phyloP scores from a whole-genome alignment of 2,888 invertebrate species.

The Acleris emargana region DNA sequence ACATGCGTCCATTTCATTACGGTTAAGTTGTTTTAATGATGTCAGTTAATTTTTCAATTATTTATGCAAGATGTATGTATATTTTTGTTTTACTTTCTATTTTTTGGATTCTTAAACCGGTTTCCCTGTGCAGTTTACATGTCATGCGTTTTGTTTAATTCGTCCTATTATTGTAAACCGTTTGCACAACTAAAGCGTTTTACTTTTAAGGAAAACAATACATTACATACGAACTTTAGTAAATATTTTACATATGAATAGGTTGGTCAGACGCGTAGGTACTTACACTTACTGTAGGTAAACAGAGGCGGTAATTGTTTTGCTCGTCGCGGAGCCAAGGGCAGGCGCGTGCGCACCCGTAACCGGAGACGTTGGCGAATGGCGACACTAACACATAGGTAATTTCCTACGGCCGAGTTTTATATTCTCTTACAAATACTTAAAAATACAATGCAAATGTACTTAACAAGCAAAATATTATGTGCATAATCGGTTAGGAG shows the following conservation, averaged over 20 bases:
- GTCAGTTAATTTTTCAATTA: too few relatives aligned
- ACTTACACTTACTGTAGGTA: slow-evolving; percentile 2
- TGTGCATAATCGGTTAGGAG: too few relatives aligned
- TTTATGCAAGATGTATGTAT: too few relatives aligned
- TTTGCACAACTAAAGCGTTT: background rate
- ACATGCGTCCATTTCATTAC: slow-evolving; percentile 15
- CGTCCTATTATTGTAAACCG: too few relatives aligned
- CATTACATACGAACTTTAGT: background rate
- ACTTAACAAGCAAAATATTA: too few relatives aligned
- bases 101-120: background rate
- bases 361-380: slow-evolving; percentile 5
- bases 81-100: background rate
- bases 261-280: background rate
- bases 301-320: slow-evolving; percentile 23
- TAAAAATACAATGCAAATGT: too few relatives aligned
- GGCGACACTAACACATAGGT: too few relatives aligned
- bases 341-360: slow-evolving; percentile 17
- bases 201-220: background rate
- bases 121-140: too few relatives aligned
- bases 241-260: slow-evolving; percentile 1
- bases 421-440: too few relatives aligned
- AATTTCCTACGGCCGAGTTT: too few relatives aligned
- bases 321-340: slow-evolving; percentile 9
- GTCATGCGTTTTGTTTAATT: too few relatives aligned
- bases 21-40: background rate